Evolutionary conservation across 2,797 vertebrate genomes (phyloP).

Genomic region (Pampus argenteus): DNA sequence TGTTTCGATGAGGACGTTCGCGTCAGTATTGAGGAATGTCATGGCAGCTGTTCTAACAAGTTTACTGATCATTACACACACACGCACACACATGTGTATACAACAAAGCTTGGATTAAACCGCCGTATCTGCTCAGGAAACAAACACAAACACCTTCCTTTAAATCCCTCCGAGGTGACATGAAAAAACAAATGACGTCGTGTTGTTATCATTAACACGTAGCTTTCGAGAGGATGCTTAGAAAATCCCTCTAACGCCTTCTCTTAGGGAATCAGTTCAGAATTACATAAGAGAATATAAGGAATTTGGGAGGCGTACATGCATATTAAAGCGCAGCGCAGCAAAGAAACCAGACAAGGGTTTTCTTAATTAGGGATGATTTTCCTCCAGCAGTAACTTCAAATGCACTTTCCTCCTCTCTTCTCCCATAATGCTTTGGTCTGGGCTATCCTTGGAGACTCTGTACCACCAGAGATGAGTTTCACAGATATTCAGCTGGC

Average conservation of each 20-base stretch:
- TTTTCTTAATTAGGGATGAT: conserved; percentile 73
- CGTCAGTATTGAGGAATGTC: conserved; percentile 27
- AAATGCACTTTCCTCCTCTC: conserved; percentile 48
- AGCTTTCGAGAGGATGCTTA: conserved; percentile 64
- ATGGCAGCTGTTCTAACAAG: conserved; percentile 58
- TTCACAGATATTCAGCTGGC: conserved; percentile 47
- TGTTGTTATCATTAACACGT: conserved; percentile 62
- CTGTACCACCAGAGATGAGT: conserved; percentile 40
- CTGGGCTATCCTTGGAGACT: conserved; percentile 37
- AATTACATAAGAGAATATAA: conserved; percentile 65
- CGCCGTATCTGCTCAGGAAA: conserved; percentile 36
- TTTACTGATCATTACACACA: conserved; percentile 65
- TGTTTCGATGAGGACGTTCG: conserved; percentile 49
- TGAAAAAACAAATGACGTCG: conserved; percentile 62
- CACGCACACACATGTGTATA: conserved; percentile 10
- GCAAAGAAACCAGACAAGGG: conserved; percentile 44
- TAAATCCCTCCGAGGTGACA: conserved; percentile 65
- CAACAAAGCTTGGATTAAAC: conserved; percentile 49
- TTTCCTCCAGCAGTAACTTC: conserved; percentile 55
- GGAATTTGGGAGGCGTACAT: conserved; percentile 53
- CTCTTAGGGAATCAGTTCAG: conserved; percentile 62
- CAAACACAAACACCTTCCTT: conserved; percentile 53
- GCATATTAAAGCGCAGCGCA: conserved; percentile 47
- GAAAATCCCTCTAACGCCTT: conserved; percentile 63
- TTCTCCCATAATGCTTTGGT: conserved; percentile 32